Base-by-base conservation (phyloP, 2,797 vertebrate species). In the Vireo griseus region DNA sequence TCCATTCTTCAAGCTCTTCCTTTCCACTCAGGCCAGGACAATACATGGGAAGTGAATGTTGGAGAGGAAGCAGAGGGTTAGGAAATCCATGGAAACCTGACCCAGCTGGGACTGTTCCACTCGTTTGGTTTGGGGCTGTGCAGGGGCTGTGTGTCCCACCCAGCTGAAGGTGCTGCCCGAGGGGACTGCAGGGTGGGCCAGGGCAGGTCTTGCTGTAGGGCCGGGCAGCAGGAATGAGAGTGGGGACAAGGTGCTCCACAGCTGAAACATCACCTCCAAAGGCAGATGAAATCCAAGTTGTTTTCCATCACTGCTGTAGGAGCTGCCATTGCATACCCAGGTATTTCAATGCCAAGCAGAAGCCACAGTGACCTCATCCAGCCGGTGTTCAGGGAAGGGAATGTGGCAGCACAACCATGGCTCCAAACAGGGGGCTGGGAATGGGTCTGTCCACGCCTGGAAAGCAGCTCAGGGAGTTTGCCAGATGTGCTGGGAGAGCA, bases 1-100 rank as follows among this genome's bases (percentile, higher is more conserved):
- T 87, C 76, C 89, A 91, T 61, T 79, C 83, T 33, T 72, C 76
- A 52, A 78, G 86, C 82, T 62, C 73, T 92, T 87, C 85, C 91
- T 92, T 55, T 82, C 83, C 40, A 66, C 91, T 86, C 51, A 39
- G 62, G 24, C 29, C 81, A 86, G 72, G 94, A 96, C 95, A 96
- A 95, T 94, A 35, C 84, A 45, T 4, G 69, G 96, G 89, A 94
- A 93, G 48, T 20, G 35, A 73, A 35, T 6, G 54, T 68, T 72
- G 21, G 39, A 42, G 72, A 58, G 94, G 94, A 94, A 96, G 69
- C 5, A 2, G 86, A 54, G 54, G 54, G 80, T 54, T 65, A 52
- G 74, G 81, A 84, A 81, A 69, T 24, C 68, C 73, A 58, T 40
- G 72, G 68, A 76, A 92, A 62, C 52, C 10, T 0, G 6, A 80